Base-by-base conservation (phyloP, 2,888 invertebrate genomes). In the Phasia obesa region DNA sequence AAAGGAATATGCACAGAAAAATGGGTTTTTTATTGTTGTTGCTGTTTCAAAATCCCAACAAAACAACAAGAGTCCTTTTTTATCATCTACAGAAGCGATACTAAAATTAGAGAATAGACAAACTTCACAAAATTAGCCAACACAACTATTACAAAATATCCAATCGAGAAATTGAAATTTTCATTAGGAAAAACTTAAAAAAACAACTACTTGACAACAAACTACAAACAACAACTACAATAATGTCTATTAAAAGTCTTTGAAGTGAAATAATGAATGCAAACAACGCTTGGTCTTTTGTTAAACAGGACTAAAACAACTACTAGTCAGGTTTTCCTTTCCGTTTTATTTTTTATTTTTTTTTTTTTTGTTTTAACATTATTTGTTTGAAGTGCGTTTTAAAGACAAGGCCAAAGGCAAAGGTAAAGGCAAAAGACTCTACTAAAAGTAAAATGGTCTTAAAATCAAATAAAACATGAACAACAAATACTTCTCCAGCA, bases 331-430 rank as follows among this genome's bases (percentile, higher is more conserved):
- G 27, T 51, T 69, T 60, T 51, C n/a, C 49, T 17, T 2, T 11
- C 35, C 7, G 27, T 27, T 27, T 27, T 4, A 6, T 3, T 27
- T 27, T 27, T 27, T 27, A 4, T 27, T 27, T 27, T 27, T 3
- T 27, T 27, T 27, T 27, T 27, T 7, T 4, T 15, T 13, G 17
- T 31, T 15, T 55, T 23, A 47, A 70, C 31, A 35, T 35, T 35
- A 35, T 35, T 51, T 55, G 35, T 57, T 73, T 71, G 47, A 62
- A 81, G 35, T 75, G 73, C 57, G 57, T 75, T 73, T 71, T 55
- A 57, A 64, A 74, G 81, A 69, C 81, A 82, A 77, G 76, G 76
- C 67, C 77, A 73, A 67, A 77, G 81, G 81, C 35, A 35, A 35
- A 11, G 35, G 35, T n/a, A n/a, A n/a, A n/a, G n/a, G n/a, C 70